Base-by-base conservation (phyloP, 1,140 invertebrate genomes). In the Diabrotica undecimpunctata region DNA sequence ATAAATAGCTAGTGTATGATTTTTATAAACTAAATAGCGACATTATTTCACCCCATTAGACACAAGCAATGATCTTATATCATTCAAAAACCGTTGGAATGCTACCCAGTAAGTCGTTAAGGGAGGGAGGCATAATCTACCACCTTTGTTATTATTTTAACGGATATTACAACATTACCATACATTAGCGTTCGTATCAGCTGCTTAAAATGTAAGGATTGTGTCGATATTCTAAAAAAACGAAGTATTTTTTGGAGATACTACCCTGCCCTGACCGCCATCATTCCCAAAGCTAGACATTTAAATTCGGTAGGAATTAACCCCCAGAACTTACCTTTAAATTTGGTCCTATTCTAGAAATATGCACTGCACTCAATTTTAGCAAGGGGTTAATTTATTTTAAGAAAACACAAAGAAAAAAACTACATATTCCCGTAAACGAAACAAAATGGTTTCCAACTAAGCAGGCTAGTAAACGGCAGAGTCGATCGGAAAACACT, bases 391-490 rank as follows among this genome's bases (percentile, higher is more conserved):
- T 56, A 50, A 46, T 56, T 60, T 52, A 50, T 62, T 56, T 68
- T 68, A 60, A 50, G 39, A 63, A 60, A 67, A 58, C 63, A 60
- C 62, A 62, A 61, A 56, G 55, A 58, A 66, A 72, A 75, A 70
- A 68, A 66, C 69, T 70, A 73, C 72, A 74, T 76, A 68, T 74
- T 75, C 72, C 64, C 66, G 56, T 57, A 66, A 61, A 67, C 52
- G 66, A 70, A 70, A 74, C 72, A 76, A 77, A 77, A 77, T 77
- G 76, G 76, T 77, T 73, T 76, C 76, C 76, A 75, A 68, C 67
- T 60, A 62, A 37, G 14, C 54, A 70, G 69, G 70, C 72, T 61
- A 68, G 68, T 65, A 61, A 70, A 68, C 67, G 71, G 70, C 73
- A 72, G 71, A 70, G 67, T 61, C 66, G 62, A 55, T 62, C 64